Conservation (phyloP, 1,140 invertebrate genomes). For the Nephila pilipes region DNA sequence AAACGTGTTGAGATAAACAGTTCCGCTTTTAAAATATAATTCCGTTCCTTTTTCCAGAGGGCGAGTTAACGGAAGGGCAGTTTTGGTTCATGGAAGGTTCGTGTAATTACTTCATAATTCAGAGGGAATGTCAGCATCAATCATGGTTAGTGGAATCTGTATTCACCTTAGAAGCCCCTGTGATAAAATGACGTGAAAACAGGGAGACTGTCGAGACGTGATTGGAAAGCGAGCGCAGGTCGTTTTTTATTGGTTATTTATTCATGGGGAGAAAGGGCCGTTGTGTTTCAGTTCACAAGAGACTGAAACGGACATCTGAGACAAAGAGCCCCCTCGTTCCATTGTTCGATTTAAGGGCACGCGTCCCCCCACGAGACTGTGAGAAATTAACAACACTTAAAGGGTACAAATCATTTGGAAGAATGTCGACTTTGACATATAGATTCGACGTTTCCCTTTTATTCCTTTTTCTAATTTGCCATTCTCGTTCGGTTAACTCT, state of each 20-base stretch:
- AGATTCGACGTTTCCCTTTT: neutral
- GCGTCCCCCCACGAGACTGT: neutral
- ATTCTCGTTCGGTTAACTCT: neutral
- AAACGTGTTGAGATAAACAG: constrained; percentile 68
- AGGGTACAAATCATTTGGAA: neutral
- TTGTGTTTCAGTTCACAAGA: neutral
- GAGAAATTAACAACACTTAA: neutral
- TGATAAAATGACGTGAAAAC: constrained; percentile 66
- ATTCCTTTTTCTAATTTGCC: neutral
- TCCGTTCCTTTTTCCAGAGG: neutral
- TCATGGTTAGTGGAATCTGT: constrained; percentile 69
- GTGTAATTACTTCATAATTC: constrained; percentile 72
- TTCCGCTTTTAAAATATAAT: constrained; percentile 49
- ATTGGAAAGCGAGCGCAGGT: constrained; percentile 28
- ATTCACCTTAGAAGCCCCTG: constrained; percentile 57
- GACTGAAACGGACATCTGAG: constrained; percentile 1
- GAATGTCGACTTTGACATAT: neutral
- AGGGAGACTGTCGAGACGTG: constrained; percentile 55
- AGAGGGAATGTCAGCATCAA: constrained; percentile 57
- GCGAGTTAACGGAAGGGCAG: constrained; percentile 37
- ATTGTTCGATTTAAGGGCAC: neutral
- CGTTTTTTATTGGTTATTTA: constrained; percentile 51
- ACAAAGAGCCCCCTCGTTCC: neutral
- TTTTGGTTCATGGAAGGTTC: neutral
- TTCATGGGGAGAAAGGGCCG: constrained; percentile 25